Percentiles rank a stretch among this genome's conserved stretches.
Conservation (phyloP, 2,888 invertebrate genomes). For the Nephrocerus scutellatus region DNA sequence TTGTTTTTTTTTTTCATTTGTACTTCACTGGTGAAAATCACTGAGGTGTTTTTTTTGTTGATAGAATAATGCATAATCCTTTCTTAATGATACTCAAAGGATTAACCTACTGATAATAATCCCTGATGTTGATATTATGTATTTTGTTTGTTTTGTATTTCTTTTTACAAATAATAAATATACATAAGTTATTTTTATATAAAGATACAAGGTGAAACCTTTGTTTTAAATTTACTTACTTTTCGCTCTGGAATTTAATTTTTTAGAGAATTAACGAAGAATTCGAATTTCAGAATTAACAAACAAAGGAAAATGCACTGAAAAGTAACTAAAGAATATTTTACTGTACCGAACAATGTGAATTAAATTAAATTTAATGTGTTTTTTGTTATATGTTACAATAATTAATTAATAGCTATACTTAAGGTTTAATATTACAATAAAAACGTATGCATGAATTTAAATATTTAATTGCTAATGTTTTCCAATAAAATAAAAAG, state of each 20-base stretch:
- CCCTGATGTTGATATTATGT: slow-evolving; percentile 20
- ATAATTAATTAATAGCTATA: no score
- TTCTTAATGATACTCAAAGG: slow-evolving; percentile 19
- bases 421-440: no score
- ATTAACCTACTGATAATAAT: slow-evolving; percentile 22
- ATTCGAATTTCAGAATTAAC: slow-evolving; percentile 7
- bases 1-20: slow-evolving; percentile 43
- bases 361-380: no score
- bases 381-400: no score
- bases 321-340: slow-evolving; percentile 2
- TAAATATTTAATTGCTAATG: slow-evolving; percentile 18
- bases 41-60: slow-evolving; percentile 47
- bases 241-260: slow-evolving; percentile 32
- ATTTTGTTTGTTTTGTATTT: slow-evolving; percentile 14
- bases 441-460: no score
- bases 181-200: no score
- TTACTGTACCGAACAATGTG: no score
- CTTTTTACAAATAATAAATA: slow-evolving; percentile 18
- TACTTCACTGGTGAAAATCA: slow-evolving; percentile 50
- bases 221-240: slow-evolving; percentile 21
- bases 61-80: no score
- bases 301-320: slow-evolving; percentile 5
- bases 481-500: no score
- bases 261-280: slow-evolving; percentile 39
- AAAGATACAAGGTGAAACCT: slow-evolving; percentile 24